Base-by-base conservation (phyloP, 2,888 invertebrate genomes). In the Catonia carolina region DNA sequence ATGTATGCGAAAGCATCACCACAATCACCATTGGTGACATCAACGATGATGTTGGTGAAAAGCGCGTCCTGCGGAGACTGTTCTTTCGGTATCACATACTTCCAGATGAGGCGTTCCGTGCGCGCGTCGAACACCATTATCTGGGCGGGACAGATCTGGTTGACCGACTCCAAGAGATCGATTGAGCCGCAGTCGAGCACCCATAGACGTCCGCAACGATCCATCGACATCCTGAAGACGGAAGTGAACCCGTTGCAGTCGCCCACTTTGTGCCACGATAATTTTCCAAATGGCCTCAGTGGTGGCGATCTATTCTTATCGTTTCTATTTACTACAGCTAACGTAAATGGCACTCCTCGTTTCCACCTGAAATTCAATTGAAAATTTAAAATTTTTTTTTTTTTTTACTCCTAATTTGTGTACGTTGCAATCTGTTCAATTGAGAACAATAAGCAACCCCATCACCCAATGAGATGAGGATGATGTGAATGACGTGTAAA, bases 151-250 rank as follows among this genome's bases (percentile, higher is more conserved):
- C 77, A 68, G 75, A 73, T 53, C 73, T 77, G 42, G 72, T 75
- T 70, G 69, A 77, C 64, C 1, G 73, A 76, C 7, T 71, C 73
- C 6, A 84, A 68, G 45, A 81, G 77, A 57, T 84, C 82, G 0
- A 81, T 75, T 36, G 83, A 77, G 0, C 89, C 87, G 1, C 83
- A 84, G 68, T 89, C 89, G 42, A 89, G 69, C 8, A 88, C 85
- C 89, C 89, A 89, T 0, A 89, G 78, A 1, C 88, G 78, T 12
- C 82, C 83, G 69, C 89, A 89, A 49, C 78, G 78, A 69, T 89
- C 89, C 1, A 85, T 63, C 39, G 65, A 59, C 55, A 68, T 60
- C 6, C 68, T 62, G 60, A 69, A 69, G 8, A 68, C 68, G 5
- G 67, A 68, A 1, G 65, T 85, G 35, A 89, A 70, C 35, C 84